Percentiles rank a stretch among this genome's conserved stretches.
Conservation (phyloP, 2,797 vertebrate species). For the Mormyrops boulengeri region DNA sequence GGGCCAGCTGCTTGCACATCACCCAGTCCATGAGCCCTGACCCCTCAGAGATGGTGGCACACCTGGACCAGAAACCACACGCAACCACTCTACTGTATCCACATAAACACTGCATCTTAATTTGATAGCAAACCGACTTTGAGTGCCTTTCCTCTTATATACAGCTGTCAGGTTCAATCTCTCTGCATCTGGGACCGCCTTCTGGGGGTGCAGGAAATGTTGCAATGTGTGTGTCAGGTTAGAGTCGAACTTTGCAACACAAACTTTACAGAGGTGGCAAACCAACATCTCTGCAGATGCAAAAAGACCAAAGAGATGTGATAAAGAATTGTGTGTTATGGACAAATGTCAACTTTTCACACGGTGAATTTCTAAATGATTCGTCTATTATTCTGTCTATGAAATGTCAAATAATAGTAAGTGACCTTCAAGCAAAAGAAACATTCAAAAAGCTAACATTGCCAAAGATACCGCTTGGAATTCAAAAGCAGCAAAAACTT, state of each 20-base stretch:
- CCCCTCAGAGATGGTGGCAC: background rate
- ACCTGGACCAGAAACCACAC: constrained; percentile 5
- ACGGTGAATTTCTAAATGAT: constrained; percentile 14
- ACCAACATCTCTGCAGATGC: background rate
- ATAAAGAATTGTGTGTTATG: background rate
- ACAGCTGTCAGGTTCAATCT: background rate
- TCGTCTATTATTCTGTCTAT: background rate
- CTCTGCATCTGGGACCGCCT: background rate
- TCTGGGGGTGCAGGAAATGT: background rate
- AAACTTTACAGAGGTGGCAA: background rate
- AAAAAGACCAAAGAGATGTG: background rate
- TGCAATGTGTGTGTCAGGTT: background rate
- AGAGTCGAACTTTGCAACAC: background rate
- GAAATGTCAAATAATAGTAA: constrained; percentile 13
- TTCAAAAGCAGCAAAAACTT: background rate
- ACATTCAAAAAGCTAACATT: constrained; percentile 9
- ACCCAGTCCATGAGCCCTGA: background rate
- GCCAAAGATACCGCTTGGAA: background rate
- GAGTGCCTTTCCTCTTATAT: background rate
- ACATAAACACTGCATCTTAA: background rate
- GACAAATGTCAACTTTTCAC: constrained; percentile 21
- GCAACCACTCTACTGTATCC: background rate
- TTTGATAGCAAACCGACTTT: background rate
- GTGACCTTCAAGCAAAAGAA: constrained; percentile 22
- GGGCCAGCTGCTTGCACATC: constrained; percentile 10